Evolutionary conservation across 92 coral and sea anemone genomes (phyloP), one percentile per base, ranked within the genome.

Genomic region (Umimayanthus chanpuru): DNA sequence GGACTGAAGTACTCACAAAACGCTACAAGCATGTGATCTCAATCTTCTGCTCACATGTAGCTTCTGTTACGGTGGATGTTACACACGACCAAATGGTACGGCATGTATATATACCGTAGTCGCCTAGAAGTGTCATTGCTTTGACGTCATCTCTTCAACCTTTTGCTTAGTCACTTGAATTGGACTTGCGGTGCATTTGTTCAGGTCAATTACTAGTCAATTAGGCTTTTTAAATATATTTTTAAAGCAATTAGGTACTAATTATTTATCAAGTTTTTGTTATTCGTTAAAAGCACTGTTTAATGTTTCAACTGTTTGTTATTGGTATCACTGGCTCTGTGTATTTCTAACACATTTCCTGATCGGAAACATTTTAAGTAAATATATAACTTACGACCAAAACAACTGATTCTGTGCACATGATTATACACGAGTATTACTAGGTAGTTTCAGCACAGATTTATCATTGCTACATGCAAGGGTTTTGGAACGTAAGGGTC

Each of bases 1-100:
- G 87, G 87, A n/a, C n/a, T n/a, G n/a, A 83, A 83, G 87, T 83
- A 83, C 87, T 83, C 70, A 70, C 30, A 6, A 67, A 73, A 67
- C 25, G 77, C 29, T 14, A 38, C 74, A 36, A 61, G 47, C 6
- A 73, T 65, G 30, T 74, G 86, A 9, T 68, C 67, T 83, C 36
- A 81, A 39, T 14, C 11, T 28, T 50, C 39, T 50, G 21, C 25
- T 41, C 61, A 68, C 67, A 30, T 67, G 36, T 32, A 83, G 50
- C 26, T 21, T 18, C n/a, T 26, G 75, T 65, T 81, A 76, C 86
- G 86, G 38, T 66, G 76, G 9, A 9, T 28, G 66, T 43, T n/a
- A 25, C 26, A 68, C 58, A 2, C 40, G 29, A 23, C 76, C 87
- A 68, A 44, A 68, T 68, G 58, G 67, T 11, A 25, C 12, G 12